Conservation (phyloP, 2,888 invertebrate genomes). For the Hirudinaria manillensis region DNA sequence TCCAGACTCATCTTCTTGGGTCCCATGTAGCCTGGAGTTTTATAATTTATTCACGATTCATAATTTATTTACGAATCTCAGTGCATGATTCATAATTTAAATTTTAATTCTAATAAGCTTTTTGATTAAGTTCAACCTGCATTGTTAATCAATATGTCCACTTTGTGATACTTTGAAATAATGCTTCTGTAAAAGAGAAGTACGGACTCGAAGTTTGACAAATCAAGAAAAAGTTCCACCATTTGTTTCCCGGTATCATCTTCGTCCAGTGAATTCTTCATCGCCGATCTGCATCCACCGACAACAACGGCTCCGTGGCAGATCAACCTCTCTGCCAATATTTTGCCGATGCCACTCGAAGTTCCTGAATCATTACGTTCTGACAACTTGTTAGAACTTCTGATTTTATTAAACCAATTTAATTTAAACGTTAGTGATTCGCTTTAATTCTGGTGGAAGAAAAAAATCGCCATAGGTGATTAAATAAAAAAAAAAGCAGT, state of each 20-base stretch:
- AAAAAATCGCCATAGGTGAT: too few species aligned
- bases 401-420: too few species aligned
- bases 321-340: neutral
- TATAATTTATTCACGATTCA: neutral
- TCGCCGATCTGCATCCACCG: neutral
- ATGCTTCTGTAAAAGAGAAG: slow-evolving; percentile 3
- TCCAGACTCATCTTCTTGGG: slow-evolving; percentile 46
- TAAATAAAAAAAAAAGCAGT: too few species aligned
- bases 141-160: slow-evolving; percentile 21
- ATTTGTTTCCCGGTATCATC: neutral
- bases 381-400: too few species aligned
- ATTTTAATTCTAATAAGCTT: neutral
- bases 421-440: too few species aligned
- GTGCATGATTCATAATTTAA: neutral
- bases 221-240: neutral
- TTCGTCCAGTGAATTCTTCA: neutral
- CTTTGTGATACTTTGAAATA: neutral
- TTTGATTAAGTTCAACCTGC: neutral
- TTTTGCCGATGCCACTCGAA: slow-evolving; percentile 14
- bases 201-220: slow-evolving; percentile 11
- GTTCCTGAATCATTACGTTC: neutral
- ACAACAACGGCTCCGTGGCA: neutral
- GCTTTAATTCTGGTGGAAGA: too few species aligned
- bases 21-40: slow-evolving; percentile 46
- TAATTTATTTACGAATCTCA: too few species aligned